Conservation (phyloP, 2,888 invertebrate species). For the Periphyllus acericola region DNA sequence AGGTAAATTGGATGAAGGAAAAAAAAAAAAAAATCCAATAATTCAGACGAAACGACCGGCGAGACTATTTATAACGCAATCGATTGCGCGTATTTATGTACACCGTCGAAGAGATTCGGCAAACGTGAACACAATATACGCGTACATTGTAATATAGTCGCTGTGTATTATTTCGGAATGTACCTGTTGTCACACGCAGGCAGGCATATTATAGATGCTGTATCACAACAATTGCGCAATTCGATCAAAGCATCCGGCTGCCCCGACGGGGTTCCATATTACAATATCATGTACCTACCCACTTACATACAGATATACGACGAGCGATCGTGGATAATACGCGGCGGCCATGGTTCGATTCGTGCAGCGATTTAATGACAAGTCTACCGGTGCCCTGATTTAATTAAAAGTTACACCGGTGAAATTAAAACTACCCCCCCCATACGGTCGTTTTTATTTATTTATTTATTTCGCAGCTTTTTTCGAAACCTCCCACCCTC, state of each 20-base stretch:
- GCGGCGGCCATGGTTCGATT: background rate
- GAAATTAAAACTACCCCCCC: background rate
- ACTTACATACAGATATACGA: background rate
- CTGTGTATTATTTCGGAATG: background rate
- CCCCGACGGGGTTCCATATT: background rate
- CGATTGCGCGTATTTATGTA: too few species aligned
- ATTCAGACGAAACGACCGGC: too few species aligned
- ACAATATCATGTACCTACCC: too few species aligned
- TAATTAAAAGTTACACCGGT: constrained; percentile 25
- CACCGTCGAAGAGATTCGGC: background rate
- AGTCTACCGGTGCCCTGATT: background rate
- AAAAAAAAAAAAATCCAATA: too few species aligned
- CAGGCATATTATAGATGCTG: background rate
- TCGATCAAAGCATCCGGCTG: background rate
- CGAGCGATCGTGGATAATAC: background rate
- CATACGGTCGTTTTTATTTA: background rate
- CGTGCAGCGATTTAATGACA: background rate
- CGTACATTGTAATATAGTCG: background rate
- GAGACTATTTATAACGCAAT: too few species aligned
- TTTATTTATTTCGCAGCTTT: background rate
- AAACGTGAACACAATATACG: background rate
- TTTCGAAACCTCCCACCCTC: background rate
- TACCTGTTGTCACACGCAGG: background rate
- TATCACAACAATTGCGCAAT: background rate
- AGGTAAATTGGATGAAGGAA: too few species aligned